A percentile compares a stretch with the other conserved stretches of the same genome.
phyloP scores from a whole-genome alignment of 2,113 vertebrate species.

The Calidris pygmaea region DNA sequence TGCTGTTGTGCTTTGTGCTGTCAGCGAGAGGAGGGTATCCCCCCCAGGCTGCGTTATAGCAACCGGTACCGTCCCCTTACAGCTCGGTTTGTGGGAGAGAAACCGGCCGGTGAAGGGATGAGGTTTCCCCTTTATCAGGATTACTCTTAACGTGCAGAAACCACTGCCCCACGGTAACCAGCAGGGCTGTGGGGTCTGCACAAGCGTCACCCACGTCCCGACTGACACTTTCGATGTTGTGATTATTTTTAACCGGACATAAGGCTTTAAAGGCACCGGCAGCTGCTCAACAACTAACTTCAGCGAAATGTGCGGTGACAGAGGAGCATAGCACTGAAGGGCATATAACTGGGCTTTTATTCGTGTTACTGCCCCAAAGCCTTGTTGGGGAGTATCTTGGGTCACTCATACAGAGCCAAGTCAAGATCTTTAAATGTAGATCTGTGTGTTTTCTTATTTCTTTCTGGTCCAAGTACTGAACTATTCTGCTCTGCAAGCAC shows the following conservation, averaged over 20 bases:
- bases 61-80: rapidly evolving
- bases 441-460: background rate
- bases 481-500: background rate
- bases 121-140: background rate
- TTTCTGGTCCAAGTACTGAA: background rate
- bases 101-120: rapidly evolving
- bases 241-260: background rate
- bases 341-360: background rate
- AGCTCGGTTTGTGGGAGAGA: background rate
- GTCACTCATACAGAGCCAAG: background rate
- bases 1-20: background rate
- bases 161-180: rapidly evolving
- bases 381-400: background rate
- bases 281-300: background rate
- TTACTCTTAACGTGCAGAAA: rapidly evolving
- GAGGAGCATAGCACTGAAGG: background rate
- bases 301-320: background rate
- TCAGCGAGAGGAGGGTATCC: background rate
- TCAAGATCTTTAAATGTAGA: background rate
- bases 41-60: background rate
- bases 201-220: rapidly evolving
- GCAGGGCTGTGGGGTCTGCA: no score
- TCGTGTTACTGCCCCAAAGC: background rate
- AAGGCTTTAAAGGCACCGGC: background rate
- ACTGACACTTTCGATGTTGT: background rate